Conservation (phyloP, 2,113 vertebrate genomes). For the Tragelaphus strepsiceros region DNA sequence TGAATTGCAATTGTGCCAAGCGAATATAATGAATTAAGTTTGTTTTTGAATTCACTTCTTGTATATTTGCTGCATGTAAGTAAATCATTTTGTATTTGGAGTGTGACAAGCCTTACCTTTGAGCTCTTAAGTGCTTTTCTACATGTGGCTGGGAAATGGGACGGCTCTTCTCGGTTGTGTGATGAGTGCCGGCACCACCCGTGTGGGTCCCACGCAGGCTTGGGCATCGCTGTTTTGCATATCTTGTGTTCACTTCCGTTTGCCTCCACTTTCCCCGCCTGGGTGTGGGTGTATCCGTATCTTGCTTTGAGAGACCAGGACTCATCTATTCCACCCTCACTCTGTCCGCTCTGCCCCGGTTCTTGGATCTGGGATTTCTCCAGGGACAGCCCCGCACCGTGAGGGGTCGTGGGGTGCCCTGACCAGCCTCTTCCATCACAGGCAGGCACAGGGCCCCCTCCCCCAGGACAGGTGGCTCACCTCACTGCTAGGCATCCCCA, state of each 20-base stretch:
- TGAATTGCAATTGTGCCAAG: constrained; percentile 87
- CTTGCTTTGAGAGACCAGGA: constrained; percentile 63
- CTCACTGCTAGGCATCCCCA: background rate
- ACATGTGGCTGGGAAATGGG: constrained; percentile 76
- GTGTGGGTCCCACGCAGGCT: background rate
- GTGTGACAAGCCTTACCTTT: constrained; percentile 87
- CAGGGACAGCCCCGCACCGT: background rate
- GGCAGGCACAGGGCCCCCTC: constrained; percentile 56
- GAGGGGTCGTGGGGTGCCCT: accelerated
- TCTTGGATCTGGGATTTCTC: constrained; percentile 39
- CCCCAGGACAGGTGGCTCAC: background rate
- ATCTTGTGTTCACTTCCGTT: constrained; percentile 89
- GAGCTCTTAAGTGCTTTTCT: constrained; percentile 86
- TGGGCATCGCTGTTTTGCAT: constrained; percentile 90
- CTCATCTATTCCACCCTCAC: constrained; percentile 45
- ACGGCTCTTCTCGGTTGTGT: constrained; percentile 80
- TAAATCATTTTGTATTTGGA: constrained; percentile 89
- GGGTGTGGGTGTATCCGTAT: constrained; percentile 53
- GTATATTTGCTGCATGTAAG: constrained; percentile 92
- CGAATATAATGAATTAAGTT: constrained; percentile 84
- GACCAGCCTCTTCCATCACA: background rate
- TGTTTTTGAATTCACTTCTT: constrained; percentile 85
- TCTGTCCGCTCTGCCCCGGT: constrained; percentile 49
- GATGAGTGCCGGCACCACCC: constrained; percentile 78
- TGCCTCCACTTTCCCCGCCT: constrained; percentile 63